A percentile compares a stretch with the other conserved stretches of the same genome.
Conservation (phyloP, 1,140 invertebrate species). For the Drosophila navojoa region DNA sequence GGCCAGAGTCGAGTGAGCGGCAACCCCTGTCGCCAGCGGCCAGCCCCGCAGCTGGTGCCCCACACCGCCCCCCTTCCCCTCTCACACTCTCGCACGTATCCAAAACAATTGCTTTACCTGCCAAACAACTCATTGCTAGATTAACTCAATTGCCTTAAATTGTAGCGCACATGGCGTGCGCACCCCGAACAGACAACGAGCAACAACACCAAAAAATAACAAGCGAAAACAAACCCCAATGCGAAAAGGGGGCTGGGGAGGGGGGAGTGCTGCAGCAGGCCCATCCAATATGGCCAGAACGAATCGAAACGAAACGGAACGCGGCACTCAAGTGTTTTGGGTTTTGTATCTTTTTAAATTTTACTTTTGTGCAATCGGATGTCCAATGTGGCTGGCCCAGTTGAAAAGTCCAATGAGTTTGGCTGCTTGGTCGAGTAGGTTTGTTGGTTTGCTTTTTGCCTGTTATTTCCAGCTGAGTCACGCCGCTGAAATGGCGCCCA, state of each 20-base stretch:
- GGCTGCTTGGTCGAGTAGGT: conserved; percentile 11
- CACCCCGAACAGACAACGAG: conserved; percentile 5
- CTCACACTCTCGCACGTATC: conserved; percentile 51
- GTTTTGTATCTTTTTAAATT: conserved; percentile 79
- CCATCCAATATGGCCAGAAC: conserved; percentile 27
- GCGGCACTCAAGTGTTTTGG: conserved; percentile 61
- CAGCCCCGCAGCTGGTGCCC: not conserved
- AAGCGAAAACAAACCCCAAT: conserved; percentile 19
- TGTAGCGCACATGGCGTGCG: conserved; percentile 61
- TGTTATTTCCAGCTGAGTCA: conserved; percentile 52
- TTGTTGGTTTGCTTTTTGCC: conserved; percentile 39
- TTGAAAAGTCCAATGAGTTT: conserved; percentile 39
- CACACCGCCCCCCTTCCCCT: no score
- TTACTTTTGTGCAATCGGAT: conserved; percentile 65
- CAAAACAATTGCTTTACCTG: conserved; percentile 71
- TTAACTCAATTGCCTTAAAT: conserved; percentile 75
- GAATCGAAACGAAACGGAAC: conserved; percentile 37
- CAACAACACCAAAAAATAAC: conserved; percentile 25
- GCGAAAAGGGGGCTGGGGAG: not conserved
- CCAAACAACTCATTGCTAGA: conserved; percentile 73
- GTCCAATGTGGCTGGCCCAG: conserved; percentile 41
- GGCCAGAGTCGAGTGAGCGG: conserved; percentile 30
- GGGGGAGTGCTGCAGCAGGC: not conserved
- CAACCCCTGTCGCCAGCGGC: conserved; percentile 25
- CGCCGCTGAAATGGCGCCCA: conserved; percentile 18